A percentile compares a stretch with the other conserved stretches of the same genome.
Conservation (phyloP, 2,113 vertebrate genomes). For the Heterotilapia buettikoferi region DNA sequence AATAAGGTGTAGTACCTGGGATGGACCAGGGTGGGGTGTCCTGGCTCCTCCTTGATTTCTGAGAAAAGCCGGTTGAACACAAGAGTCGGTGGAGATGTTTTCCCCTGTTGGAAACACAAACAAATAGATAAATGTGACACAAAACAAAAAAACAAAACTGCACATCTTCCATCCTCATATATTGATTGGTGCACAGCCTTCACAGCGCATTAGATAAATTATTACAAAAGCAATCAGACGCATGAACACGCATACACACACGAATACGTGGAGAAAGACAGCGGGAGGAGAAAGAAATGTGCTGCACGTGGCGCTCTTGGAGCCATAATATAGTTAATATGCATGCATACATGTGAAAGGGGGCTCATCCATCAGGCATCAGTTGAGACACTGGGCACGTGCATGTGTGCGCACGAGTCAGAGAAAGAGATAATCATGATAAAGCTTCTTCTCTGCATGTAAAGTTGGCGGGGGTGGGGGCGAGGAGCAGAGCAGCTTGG, state of each 20-base stretch:
- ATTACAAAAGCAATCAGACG: neutral
- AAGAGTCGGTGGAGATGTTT: conserved; percentile 74
- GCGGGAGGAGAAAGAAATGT: conserved; percentile 4
- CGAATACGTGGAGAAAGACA: neutral
- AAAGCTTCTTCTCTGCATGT: conserved; percentile 3
- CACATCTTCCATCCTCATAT: neutral
- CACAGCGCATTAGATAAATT: neutral
- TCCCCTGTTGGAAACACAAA: conserved; percentile 68
- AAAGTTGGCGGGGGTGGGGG: neutral
- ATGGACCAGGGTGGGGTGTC: conserved; percentile 82
- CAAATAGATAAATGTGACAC: neutral
- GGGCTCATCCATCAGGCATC: conserved; percentile 55
- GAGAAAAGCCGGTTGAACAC: conserved; percentile 84
- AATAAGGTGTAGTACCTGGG: conserved; percentile 80
- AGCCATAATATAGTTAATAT: conserved; percentile 57
- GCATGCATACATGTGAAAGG: conserved; percentile 41
- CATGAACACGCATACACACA: neutral
- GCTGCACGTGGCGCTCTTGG: conserved; percentile 20
- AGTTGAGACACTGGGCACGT: neutral
- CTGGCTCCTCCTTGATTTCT: conserved; percentile 95
- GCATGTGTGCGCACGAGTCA: neutral
- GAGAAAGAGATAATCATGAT: conserved; percentile 36
- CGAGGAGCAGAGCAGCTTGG: neutral
- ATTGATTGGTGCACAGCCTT: conserved; percentile 1
- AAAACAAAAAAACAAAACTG: neutral